phyloP scores from a whole-genome alignment of 2,113 vertebrate species.

The Silurus asotus region DNA sequence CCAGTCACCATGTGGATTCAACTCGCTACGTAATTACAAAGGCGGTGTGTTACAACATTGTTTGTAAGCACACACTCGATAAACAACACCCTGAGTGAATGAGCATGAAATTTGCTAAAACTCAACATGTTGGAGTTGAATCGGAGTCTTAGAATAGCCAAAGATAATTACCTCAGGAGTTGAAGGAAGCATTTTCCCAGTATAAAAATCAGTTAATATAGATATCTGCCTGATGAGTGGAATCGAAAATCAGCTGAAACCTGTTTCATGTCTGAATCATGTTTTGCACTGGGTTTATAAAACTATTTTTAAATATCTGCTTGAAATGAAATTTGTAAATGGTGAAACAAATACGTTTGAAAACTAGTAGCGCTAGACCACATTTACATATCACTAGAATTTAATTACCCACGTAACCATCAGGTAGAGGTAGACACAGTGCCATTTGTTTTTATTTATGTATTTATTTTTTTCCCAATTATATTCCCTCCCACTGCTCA shows the following conservation, averaged over 20 bases:
- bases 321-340: not conserved
- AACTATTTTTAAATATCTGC: not conserved
- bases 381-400: not conserved
- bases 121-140: not conserved
- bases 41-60: not conserved
- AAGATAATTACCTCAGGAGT: not conserved
- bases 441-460: no score
- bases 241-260: not conserved
- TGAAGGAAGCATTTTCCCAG: not conserved
- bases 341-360: not conserved
- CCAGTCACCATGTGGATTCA: not conserved
- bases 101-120: not conserved
- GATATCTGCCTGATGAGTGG: slow-evolving; percentile 20
- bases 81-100: not conserved
- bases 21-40: not conserved
- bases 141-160: not conserved
- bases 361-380: not conserved
- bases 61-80: not conserved
- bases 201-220: not conserved
- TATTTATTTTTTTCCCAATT: not conserved
- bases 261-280: not conserved
- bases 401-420: not conserved
- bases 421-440: not conserved
- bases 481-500: not conserved
- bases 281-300: not conserved